phyloP scores from a whole-genome alignment of 2,888 invertebrate genomes.

The Bombylius major region DNA sequence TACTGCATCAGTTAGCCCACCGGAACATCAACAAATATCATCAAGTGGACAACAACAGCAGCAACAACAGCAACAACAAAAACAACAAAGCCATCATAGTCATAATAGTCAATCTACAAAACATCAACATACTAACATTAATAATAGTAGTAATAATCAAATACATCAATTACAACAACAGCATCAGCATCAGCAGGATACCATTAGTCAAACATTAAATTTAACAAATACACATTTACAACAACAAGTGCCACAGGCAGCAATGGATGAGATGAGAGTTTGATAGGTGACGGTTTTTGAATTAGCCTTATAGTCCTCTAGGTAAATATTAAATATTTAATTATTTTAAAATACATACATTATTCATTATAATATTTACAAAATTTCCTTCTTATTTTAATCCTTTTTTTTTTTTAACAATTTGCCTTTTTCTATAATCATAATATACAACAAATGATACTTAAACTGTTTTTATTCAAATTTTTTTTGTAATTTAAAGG shows the following conservation, averaged over 20 bases:
- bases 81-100: constrained; percentile 7
- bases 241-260: constrained; percentile 60
- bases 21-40: constrained; percentile 2
- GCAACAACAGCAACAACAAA: constrained; percentile 15
- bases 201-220: constrained; percentile 36
- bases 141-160: constrained; percentile 23
- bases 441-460: too few relatives aligned
- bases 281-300: constrained; percentile 48
- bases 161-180: constrained; percentile 15
- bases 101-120: constrained; percentile 25
- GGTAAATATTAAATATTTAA: constrained; percentile 23
- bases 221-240: constrained; percentile 35
- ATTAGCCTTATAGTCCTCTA: constrained; percentile 36
- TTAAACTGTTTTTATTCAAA: too few relatives aligned
- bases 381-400: too few relatives aligned
- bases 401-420: too few relatives aligned
- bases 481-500: too few relatives aligned
- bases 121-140: constrained; percentile 35
- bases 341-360: neutral
- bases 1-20: constrained; percentile 26
- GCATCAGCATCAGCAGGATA: constrained; percentile 38
- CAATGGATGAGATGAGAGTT: constrained; percentile 83
- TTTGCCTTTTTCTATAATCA: too few relatives aligned
- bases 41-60: neutral
- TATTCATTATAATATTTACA: too few relatives aligned